A percentile compares a stretch with the other conserved stretches of the same genome.
phyloP scores from a whole-genome alignment of 1,140 invertebrate genomes.

The Bombus consobrinus region DNA sequence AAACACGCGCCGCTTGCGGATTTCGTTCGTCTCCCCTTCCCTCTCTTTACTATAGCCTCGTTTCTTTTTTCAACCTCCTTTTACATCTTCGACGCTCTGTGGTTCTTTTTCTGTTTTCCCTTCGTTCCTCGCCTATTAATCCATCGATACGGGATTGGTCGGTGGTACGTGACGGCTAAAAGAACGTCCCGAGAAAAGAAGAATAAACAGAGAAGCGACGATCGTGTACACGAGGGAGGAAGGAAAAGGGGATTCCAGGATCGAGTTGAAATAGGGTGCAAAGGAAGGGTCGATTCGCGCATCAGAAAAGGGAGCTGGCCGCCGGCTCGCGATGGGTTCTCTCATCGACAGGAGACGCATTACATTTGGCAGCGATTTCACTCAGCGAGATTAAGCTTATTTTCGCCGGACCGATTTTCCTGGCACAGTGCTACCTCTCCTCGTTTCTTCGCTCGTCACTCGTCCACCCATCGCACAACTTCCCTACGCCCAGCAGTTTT shows the following conservation, averaged over 20 bases:
- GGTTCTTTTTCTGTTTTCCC: background rate
- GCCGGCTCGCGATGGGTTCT: constrained; percentile 48
- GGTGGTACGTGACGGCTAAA: constrained; percentile 1
- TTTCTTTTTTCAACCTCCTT: constrained; percentile 8
- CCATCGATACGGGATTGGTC: constrained; percentile 62
- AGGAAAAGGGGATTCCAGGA: background rate
- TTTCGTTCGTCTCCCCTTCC: constrained; percentile 7
- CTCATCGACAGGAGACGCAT: constrained; percentile 63
- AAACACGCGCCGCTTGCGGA: constrained; percentile 65
- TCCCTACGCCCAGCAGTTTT: constrained; percentile 15
- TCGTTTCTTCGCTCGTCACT: constrained; percentile 42
- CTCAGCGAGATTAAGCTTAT: constrained; percentile 81
- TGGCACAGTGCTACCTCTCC: constrained; percentile 34
- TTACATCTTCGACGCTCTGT: constrained; percentile 35
- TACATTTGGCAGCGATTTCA: constrained; percentile 79
- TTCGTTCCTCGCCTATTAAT: constrained; percentile 54
- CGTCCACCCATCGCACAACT: background rate
- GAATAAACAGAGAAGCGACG: background rate
- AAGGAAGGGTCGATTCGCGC: background rate
- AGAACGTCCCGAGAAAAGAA: background rate
- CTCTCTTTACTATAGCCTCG: background rate
- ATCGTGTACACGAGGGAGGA: background rate
- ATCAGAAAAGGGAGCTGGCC: background rate
- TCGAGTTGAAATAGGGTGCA: background rate
- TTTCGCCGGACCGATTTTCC: constrained; percentile 73